Evolutionary conservation across 2,113 vertebrate genomes (phyloP).

Genomic region (Pongo abelii): DNA sequence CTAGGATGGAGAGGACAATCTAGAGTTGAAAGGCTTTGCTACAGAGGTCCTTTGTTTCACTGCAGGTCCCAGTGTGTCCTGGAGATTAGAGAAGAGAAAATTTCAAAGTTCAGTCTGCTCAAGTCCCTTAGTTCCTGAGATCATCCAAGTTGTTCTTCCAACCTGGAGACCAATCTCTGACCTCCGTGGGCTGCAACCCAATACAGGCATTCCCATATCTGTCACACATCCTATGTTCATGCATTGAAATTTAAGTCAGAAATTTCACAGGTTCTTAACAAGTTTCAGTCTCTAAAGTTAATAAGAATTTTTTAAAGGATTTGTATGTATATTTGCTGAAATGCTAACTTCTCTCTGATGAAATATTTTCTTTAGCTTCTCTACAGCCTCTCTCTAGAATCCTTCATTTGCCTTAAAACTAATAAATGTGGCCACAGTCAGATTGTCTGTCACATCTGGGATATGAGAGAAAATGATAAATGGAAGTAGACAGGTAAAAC

Average conservation of each 20-base stretch:
- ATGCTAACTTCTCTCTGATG: background rate
- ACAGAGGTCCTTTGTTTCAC: background rate
- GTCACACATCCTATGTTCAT: background rate
- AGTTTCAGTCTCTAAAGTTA: background rate
- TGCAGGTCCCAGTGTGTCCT: background rate
- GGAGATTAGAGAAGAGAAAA: background rate
- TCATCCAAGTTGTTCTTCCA: background rate
- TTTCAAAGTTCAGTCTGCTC: background rate
- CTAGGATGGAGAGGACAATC: background rate
- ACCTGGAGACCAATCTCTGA: background rate
- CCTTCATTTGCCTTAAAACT: background rate
- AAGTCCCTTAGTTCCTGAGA: background rate
- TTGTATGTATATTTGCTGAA: background rate
- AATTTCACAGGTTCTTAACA: background rate
- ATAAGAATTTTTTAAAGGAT: background rate
- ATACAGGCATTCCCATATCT: background rate
- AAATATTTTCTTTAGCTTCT: slow-evolving; percentile 1
- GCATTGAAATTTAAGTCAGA: background rate
- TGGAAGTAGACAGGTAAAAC: background rate
- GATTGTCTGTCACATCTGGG: background rate
- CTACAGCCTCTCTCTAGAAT: background rate
- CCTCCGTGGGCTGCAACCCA: background rate
- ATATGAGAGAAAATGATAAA: background rate
- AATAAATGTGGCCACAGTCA: background rate
- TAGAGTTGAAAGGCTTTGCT: background rate